Evolutionary conservation across 2,888 invertebrate genomes (phyloP), one percentile per base, ranked within the genome.

Genomic region (Pedicia rivosa): DNA sequence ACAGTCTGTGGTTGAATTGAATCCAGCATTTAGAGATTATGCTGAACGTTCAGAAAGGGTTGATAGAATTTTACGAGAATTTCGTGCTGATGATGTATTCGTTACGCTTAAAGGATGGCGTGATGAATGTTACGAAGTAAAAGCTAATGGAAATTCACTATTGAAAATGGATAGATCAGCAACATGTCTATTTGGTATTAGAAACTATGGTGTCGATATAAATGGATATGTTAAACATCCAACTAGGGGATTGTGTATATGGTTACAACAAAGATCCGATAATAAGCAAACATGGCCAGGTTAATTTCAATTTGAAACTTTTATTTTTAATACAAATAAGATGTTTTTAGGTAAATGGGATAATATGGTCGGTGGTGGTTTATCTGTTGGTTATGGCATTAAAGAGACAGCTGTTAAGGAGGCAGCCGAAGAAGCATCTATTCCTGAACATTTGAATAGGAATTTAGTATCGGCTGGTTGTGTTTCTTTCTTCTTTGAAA

Each of bases 201-300:
- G 86, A 47, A 87, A 87, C 59, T 94, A 90, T 62, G 94, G 94
- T 15, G 86, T 91, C 37, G 90, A 91, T 57, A 86, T 95, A 40
- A 92, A 88, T 57, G 94, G 92, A 10, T 95, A 84, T 59, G 79
- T 88, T 36, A 73, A 72, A 53, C 81, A 88, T 62, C 83, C 84
- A 24, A 74, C 75, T 35, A 78, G 78, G 59, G 86, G 90, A 5
- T 63, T 90, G 30, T 87, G 86, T 62, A 73, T 90, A 53, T 94
- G 94, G 94, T 67, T 94, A 50, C 92, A 91, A 57, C 82, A 83
- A 54, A 70, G 94, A 50, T 83, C 91, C 46, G 72, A 78, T 43
- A 87, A 81, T 36, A 94, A 94, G 65, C 86, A 86, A 61, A 92
- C 92, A 27, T 94, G 90, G 84, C 92, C 94, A 42, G 86, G 84